phyloP scores from a whole-genome alignment of 2,113 vertebrate genomes.

The Hystrix cristata region DNA sequence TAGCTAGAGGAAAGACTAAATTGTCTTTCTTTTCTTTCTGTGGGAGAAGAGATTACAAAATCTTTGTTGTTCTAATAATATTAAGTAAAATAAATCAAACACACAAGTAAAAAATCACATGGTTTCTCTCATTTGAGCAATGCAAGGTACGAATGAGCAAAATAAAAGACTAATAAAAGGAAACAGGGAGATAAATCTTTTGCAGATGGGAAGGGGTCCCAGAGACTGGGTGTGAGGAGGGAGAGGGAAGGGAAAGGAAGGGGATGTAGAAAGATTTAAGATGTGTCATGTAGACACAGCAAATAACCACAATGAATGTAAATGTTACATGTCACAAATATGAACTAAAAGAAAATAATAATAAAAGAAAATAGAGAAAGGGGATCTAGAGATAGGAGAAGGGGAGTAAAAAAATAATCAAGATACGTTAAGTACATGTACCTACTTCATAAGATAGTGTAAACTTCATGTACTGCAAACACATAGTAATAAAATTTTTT shows the following conservation, averaged over 20 bases:
- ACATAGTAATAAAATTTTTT: not conserved
- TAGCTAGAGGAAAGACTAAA: conserved; percentile 51
- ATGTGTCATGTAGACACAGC: not conserved
- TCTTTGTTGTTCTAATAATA: conserved; percentile 23
- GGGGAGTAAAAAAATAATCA: not conserved
- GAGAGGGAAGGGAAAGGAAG: not conserved
- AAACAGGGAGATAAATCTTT: not conserved
- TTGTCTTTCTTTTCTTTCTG: conserved; percentile 27
- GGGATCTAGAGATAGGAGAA: not conserved
- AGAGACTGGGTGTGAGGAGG: no score
- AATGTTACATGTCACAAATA: no score
- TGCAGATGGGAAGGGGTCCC: not conserved
- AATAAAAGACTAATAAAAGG: not conserved
- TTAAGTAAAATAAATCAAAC: not conserved
- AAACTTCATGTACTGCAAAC: not conserved
- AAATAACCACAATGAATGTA: not conserved
- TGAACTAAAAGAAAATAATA: not conserved
- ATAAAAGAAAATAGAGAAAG: not conserved
- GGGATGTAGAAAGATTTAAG: not conserved
- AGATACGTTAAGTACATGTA: no score
- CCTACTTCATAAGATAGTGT: not conserved
- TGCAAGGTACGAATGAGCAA: not conserved
- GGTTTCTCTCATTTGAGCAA: not conserved
- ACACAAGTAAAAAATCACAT: not conserved
- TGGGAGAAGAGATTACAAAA: conserved; percentile 14